Percentiles rank a stretch among this genome's conserved stretches.
Conservation (phyloP, 2,113 vertebrate species). For the Oryzias woworae region DNA sequence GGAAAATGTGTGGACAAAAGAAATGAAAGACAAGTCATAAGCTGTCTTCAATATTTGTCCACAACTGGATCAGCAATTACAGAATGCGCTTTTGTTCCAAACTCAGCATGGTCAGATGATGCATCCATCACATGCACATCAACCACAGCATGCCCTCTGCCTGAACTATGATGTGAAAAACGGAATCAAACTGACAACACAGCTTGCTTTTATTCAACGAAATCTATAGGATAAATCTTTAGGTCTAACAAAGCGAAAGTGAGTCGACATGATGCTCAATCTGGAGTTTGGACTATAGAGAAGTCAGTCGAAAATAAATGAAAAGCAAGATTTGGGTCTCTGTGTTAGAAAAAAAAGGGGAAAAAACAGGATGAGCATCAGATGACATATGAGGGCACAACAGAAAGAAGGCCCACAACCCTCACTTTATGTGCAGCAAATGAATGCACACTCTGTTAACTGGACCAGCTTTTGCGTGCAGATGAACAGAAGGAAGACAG, state of each 20-base stretch:
- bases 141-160: background rate
- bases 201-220: constrained; percentile 11
- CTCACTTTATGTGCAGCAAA: too few species aligned
- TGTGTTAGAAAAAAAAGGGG: background rate
- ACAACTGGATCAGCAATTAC: constrained; percentile 14
- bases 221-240: constrained; percentile 18
- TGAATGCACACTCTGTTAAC: too few species aligned
- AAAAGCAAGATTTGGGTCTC: constrained; percentile 1
- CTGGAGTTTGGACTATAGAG: too few species aligned
- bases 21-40: background rate
- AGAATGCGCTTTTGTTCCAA: constrained; percentile 23
- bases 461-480: too few species aligned
- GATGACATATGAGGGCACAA: too few species aligned
- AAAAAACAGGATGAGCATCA: too few species aligned
- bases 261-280: background rate
- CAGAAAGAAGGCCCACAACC: too few species aligned
- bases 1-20: constrained; percentile 18
- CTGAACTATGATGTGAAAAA: constrained; percentile 6
- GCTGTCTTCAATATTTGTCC: constrained; percentile 2
- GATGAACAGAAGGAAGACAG: too few species aligned
- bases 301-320: too few species aligned
- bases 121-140: constrained; percentile 20
- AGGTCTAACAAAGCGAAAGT: background rate
- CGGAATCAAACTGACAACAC: background rate
- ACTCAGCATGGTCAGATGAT: constrained; percentile 12